Evolutionary conservation across 2,888 invertebrate genomes (phyloP).

Genomic region (Tinea pellionella): DNA sequence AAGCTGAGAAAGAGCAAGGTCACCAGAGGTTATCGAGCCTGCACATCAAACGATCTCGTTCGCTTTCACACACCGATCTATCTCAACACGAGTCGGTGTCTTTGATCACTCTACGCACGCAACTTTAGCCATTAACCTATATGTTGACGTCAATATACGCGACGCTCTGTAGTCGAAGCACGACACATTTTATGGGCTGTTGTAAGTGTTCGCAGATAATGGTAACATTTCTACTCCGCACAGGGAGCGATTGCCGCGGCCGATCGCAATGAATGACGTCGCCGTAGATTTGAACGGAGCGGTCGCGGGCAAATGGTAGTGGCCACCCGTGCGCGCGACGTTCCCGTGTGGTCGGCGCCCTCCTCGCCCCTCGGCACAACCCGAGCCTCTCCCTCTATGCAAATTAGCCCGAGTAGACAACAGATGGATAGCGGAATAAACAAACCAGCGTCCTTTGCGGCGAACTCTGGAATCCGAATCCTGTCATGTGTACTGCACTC

Average conservation of each 20-base stretch:
- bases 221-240: conserved; percentile 63
- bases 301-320: conserved; percentile 56
- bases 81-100: conserved; percentile 27
- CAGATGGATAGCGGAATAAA: conserved; percentile 70
- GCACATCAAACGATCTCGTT: conserved; percentile 25
- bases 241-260: conserved; percentile 46
- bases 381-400: conserved; percentile 43
- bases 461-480: conserved; percentile 16
- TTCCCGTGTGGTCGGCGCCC: conserved; percentile 65
- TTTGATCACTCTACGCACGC: conserved; percentile 18
- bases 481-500: not conserved
- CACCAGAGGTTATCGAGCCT: conserved; percentile 44
- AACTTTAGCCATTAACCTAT: conserved; percentile 16
- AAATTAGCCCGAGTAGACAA: conserved; percentile 68
- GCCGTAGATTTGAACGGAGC: conserved; percentile 19
- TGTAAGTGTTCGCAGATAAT: conserved; percentile 57
- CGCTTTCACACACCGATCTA: conserved; percentile 38
- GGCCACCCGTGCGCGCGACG: conserved; percentile 40
- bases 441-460: conserved; percentile 56
- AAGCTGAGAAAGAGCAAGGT: conserved; percentile 32
- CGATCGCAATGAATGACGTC: conserved; percentile 68
- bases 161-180: not conserved
- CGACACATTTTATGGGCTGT: conserved; percentile 28
- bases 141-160: not conserved
- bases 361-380: conserved; percentile 28